These are phyloP conservation scores for Loris lydekkerianus DNA, from an alignment of 2,797 vertebrate genomes.

Conservation along the genomic window DNA sequence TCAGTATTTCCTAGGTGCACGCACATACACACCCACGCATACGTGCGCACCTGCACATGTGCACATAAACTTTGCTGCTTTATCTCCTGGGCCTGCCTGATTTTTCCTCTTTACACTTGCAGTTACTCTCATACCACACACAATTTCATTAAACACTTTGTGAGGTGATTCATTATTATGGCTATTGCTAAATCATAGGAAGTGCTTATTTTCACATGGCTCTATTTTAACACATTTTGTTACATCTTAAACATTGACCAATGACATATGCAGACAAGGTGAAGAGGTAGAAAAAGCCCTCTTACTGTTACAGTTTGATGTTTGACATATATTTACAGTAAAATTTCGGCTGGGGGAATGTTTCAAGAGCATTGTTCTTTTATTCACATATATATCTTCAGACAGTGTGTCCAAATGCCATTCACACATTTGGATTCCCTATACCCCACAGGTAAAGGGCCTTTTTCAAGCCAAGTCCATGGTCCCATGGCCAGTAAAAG, in stretches of 20 bases:
- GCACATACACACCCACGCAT: neutral
- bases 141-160: neutral
- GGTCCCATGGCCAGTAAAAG: accelerated
- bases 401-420: neutral
- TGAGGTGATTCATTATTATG: neutral
- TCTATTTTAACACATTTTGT: neutral
- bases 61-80: neutral
- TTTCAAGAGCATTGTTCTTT: neutral
- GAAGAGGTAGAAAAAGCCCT: neutral
- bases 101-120: neutral
- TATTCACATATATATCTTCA: neutral
- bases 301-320: neutral
- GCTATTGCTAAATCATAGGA: neutral
- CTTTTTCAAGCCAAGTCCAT: neutral
- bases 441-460: neutral
- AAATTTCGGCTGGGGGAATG: neutral
- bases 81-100: neutral
- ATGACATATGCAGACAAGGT: neutral
- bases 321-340: neutral
- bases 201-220: neutral
- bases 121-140: neutral
- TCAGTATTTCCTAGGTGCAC: accelerated
- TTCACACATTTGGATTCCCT: neutral
- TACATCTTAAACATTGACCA: neutral
- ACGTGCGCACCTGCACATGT: too few relatives aligned